Evolutionary conservation across 2,888 invertebrate species (phyloP), one percentile per base, ranked within the genome.

Genomic region (Clivina fossor): DNA sequence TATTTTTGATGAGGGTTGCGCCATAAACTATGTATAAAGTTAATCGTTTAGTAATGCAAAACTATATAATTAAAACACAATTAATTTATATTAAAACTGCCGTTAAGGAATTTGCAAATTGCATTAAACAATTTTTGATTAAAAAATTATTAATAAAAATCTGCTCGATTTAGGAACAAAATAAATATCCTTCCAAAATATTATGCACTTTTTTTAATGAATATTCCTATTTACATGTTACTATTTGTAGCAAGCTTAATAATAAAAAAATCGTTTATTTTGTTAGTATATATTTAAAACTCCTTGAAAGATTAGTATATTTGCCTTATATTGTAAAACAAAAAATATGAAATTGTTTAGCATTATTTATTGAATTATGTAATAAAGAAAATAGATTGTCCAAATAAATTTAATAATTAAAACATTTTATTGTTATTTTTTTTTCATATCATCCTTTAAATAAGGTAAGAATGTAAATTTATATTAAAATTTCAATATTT

Each of bases 331-430:
- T 35, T 55, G 47, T 55, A 55, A 54, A 54, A 47, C 47, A 40
- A 38, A n/a, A n/a, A n/a, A n/a, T n/a, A n/a, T n/a, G n/a, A n/a
- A 37, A 47, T 55, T 47, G 46, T 55, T 55, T 55, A 55, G 55
- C 55, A 46, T 55, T 47, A 47, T 47, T 55, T 55, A 47, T 55
- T 13, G n/a, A 40, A 38, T 46, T 46, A 38, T 55, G 47, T 55
- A 47, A n/a, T n/a, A n/a, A 47, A 55, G 28, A 51, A 46, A 37
- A 55, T 55, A 55, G 55, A 47, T 47, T 55, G 55, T 55, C 55
- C 55, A 55, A 38, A 55, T 55, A 55, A 55, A 55, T 55, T 55
- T 55, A 55, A 40, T 47, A 55, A 55, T 55, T 46, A 55, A 55
- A 48, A 41, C 43, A 53, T 44, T n/a, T n/a, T n/a, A n/a, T n/a